Conservation (phyloP, 2,113 vertebrate genomes). For the Amphilophus citrinellus region DNA sequence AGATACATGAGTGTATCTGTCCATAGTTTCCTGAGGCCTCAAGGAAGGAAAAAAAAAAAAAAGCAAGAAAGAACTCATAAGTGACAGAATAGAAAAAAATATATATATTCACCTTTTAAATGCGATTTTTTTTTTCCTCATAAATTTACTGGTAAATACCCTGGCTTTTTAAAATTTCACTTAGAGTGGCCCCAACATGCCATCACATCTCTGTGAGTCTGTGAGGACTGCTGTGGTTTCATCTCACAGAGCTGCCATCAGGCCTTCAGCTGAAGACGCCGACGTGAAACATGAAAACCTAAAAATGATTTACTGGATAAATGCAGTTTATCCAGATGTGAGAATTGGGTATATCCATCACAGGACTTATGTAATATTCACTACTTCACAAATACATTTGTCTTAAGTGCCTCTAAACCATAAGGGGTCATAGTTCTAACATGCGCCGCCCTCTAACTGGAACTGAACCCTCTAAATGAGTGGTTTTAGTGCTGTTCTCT, state of each 20-base stretch:
- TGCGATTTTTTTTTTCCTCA: too few relatives aligned
- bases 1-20: too few relatives aligned
- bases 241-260: neutral
- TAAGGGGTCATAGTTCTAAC: rapidly evolving
- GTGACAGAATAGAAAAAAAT: too few relatives aligned
- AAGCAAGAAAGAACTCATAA: too few relatives aligned
- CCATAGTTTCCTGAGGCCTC: too few relatives aligned
- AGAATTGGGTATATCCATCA: neutral
- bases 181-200: too few relatives aligned
- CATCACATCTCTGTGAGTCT: too few relatives aligned
- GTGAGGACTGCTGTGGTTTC: neutral
- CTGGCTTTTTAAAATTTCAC: too few relatives aligned
- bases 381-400: neutral
- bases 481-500: neutral
- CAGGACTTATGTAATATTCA: constrained; percentile 1
- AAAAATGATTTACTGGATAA: neutral
- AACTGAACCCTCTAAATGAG: neutral
- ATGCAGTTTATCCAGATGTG: neutral
- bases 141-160: too few relatives aligned
- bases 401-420: neutral
- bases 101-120: too few relatives aligned
- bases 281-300: neutral
- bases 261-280: neutral
- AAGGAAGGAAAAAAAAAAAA: too few relatives aligned
- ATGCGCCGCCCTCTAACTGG: neutral